Evolutionary conservation across 1,140 invertebrate genomes (phyloP), one percentile per base, ranked within the genome.

Genomic region (Camponotus vicinus): DNA sequence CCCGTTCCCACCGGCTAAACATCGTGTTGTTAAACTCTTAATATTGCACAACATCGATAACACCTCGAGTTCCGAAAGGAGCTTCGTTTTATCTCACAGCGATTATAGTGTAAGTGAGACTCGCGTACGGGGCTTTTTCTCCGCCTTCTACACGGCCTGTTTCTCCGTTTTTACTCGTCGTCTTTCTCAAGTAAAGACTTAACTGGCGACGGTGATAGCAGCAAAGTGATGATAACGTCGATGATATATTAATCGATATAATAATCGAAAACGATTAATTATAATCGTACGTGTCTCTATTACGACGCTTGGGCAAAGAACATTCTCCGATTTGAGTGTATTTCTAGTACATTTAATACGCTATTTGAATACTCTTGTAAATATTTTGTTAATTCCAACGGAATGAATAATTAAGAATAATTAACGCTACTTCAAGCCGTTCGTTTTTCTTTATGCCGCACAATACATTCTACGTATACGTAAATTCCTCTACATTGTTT

Each of bases 31-130:
- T 89, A 89, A 89, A 90, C 85, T 83, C 78, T 92, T 89, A 88
- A 88, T 91, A 91, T 91, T 91, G 89, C 88, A 91, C 87, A 90
- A 91, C 91, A 91, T 91, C 85, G 85, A 91, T 92, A 91, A 91
- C 82, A 91, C 64, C 59, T 91, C 90, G 73, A 91, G 57, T 61
- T 77, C 52, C 32, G 63, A 63, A 87, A 79, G 76, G 69, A 75
- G 6, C 70, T 79, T 84, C 55, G 18, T 83, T 80, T 70, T 61
- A 77, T 73, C 32, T 84, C 69, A 76, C 75, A 67, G 84, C 89
- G 61, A 80, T 90, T 75, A 79, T 45, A 79, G 40, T 40, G 73
- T 86, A 82, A 55, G 11, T 86, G 64, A 86, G 83, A 66, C 40
- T 87, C 70, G 40, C 59, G 40, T 77, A 49, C 49, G 78, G 55